Percentiles rank a stretch among this genome's conserved stretches.
Evolutionary conservation across 2,113 vertebrate genomes (phyloP).

Genomic region (Elgaria multicarinata): DNA sequence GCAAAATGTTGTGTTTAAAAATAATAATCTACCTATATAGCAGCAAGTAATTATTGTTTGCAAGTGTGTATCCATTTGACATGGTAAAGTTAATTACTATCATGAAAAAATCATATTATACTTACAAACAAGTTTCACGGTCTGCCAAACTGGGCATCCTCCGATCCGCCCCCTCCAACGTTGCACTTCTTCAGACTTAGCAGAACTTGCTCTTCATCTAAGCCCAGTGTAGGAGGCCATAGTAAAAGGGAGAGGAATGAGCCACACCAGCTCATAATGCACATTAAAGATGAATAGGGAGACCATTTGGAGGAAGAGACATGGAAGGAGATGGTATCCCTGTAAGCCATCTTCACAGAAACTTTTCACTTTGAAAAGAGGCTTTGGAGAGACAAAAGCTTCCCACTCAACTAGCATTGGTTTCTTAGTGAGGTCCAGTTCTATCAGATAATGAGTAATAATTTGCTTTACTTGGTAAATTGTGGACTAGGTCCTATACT

Average conservation of each 20-base stretch:
- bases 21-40: not conserved
- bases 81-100: not conserved
- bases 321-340: not conserved
- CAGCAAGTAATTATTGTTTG: constrained; percentile 18
- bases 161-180: not conserved
- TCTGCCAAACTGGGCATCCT: not conserved
- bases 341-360: not conserved
- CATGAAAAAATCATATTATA: not conserved
- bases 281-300: not conserved
- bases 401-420: not conserved
- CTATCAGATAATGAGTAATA: not conserved
- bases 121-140: not conserved
- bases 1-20: constrained; percentile 2
- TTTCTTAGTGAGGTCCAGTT: not conserved
- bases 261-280: not conserved
- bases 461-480: not conserved
- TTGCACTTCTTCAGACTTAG: not conserved
- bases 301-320: not conserved
- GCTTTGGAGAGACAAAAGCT: not conserved
- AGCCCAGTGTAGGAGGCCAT: not conserved
- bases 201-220: not conserved
- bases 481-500: not conserved
- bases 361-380: not conserved
- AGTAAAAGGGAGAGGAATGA: not conserved
- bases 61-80: constrained; percentile 27